Evolutionary conservation across 1,140 invertebrate genomes (phyloP), one percentile per base, ranked within the genome.

Genomic region (Diabrotica undecimpunctata): DNA sequence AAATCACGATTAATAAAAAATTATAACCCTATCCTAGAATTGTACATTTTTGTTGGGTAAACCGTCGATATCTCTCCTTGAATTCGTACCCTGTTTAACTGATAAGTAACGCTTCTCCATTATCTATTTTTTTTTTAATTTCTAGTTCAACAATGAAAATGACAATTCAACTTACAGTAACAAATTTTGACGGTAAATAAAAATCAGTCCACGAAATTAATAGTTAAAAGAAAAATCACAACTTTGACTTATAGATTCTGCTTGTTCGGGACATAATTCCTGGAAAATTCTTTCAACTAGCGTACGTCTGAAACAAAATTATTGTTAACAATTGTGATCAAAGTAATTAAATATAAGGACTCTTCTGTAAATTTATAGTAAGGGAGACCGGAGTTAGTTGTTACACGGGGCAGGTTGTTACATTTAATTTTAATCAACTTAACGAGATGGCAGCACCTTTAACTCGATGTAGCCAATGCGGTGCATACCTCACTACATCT

Each of bases 211-310:
- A 37, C 13, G 14, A 39, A 25, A 38, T 65, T 35, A 60, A 51
- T 37, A 66, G 66, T 41, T 51, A 63, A 63, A 8, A 61, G 38
- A 14, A 58, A 37, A 51, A 75, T 80, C 77, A 74, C 77, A 80
- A 75, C 75, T 74, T 76, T 77, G 73, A 85, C 82, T 85, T 85
- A 87, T 84, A 78, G 81, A 83, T 70, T 87, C 81, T 61, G 81
- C 84, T 81, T 78, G 79, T 72, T 82, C 81, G 66, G 86, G 86
- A 81, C 85, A 85, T 69, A 86, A 74, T 80, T 84, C 79, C 77
- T 81, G 83, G 81, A 83, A 87, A 74, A 87, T 81, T 76, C 81
- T 78, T 79, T 85, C 83, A 66, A 88, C 86, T 67, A 86, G 82
- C 70, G 81, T 76, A 79, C 85, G 81, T 75, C 86, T 88, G 79